These are phyloP conservation scores for Leptinotarsa texana DNA, from an alignment of 1,140 invertebrate genomes.

Conservation along the genomic window DNA sequence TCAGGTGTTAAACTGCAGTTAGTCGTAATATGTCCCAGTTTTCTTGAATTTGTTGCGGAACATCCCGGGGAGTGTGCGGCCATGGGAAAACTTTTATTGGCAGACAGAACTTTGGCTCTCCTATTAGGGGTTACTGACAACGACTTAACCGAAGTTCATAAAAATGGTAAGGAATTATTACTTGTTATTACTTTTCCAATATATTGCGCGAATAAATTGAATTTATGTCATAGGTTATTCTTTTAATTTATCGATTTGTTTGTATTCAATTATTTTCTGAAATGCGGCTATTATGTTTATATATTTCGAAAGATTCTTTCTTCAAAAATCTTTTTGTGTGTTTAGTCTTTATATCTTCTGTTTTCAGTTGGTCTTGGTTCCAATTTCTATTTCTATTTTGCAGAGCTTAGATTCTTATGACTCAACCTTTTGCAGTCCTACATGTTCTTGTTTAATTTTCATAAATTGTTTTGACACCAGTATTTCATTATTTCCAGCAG, in stretches of 20 bases:
- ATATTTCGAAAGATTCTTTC: neutral
- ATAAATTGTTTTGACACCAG: no score
- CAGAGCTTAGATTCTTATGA: no score
- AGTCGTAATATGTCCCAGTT: constrained; percentile 74
- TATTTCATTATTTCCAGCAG: no score
- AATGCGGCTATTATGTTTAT: neutral
- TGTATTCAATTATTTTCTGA: neutral
- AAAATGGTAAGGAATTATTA: constrained; percentile 53
- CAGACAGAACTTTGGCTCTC: constrained; percentile 76
- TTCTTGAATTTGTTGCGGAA: constrained; percentile 66
- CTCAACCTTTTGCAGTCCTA: no score
- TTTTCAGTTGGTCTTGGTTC: neutral
- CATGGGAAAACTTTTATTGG: constrained; percentile 66
- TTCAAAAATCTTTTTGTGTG: neutral
- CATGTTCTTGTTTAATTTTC: no score
- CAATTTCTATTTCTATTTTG: no score
- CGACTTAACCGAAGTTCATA: constrained; percentile 65
- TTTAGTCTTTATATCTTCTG: neutral
- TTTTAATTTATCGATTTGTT: neutral
- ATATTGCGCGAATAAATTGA: neutral
- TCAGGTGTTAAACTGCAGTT: constrained; percentile 73
- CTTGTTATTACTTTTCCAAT: neutral
- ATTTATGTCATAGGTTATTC: neutral
- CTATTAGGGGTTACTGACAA: constrained; percentile 73
- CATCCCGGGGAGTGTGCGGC: constrained; percentile 59